phyloP scores from a whole-genome alignment of 2,113 vertebrate genomes.

The Monarcha castaneiventris region DNA sequence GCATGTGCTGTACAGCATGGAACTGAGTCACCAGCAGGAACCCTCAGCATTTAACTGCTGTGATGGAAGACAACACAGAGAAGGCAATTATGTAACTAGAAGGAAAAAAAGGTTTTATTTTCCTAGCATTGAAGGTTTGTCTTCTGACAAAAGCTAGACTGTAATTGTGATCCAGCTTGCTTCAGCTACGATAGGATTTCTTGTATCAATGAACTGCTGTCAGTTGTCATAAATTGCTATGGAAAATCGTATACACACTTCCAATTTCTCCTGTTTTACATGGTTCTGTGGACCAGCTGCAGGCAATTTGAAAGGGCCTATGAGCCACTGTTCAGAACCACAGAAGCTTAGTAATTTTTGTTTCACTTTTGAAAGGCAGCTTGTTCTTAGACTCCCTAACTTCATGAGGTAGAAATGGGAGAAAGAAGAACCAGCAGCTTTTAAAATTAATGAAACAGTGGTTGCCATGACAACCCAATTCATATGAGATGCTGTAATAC shows the following conservation, averaged over 20 bases:
- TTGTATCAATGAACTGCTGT: neutral
- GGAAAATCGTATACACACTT: neutral
- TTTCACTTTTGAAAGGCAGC: neutral
- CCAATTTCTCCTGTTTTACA: neutral
- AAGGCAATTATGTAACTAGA: neutral
- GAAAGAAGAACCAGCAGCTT: neutral
- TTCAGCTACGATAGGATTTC: neutral
- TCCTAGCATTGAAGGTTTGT: neutral
- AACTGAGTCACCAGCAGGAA: neutral
- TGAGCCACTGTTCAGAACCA: neutral
- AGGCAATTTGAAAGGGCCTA: neutral
- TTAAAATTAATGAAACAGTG: neutral
- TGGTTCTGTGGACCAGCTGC: neutral
- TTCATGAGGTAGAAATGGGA: neutral
- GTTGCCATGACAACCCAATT: conserved; percentile 13
- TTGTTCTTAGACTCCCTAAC: neutral
- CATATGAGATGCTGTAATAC: neutral
- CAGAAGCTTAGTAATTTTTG: neutral
- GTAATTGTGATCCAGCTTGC: neutral
- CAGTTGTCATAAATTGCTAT: neutral
- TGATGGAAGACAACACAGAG: neutral
- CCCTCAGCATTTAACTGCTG: neutral
- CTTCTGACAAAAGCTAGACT: neutral
- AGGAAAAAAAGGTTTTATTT: neutral
- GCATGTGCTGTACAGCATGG: neutral